Conservation (phyloP, 2,888 invertebrate species). For the Epirrhoe tristata region DNA sequence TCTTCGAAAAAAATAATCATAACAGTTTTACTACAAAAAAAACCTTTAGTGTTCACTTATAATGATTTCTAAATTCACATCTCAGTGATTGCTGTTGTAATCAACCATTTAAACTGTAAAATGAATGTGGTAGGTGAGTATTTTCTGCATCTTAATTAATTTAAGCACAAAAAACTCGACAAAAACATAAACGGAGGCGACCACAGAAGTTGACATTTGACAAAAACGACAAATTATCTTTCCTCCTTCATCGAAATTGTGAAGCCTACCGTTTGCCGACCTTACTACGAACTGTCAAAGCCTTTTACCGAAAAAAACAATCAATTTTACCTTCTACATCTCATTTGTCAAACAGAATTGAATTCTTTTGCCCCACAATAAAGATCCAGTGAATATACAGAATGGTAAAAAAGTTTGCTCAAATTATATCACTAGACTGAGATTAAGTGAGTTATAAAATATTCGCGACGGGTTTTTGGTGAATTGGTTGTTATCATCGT, state of each 20-base stretch:
- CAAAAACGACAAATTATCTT: slow-evolving; percentile 78
- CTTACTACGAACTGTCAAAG: slow-evolving; percentile 83
- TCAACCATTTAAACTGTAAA: background rate
- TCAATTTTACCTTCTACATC: slow-evolving; percentile 34
- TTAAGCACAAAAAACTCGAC: slow-evolving; percentile 47
- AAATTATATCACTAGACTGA: slow-evolving; percentile 74
- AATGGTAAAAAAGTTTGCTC: slow-evolving; percentile 36
- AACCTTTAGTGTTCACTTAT: too few species aligned
- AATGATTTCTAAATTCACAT: too few species aligned
- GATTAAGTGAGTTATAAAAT: slow-evolving; percentile 80
- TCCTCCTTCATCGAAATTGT: slow-evolving; percentile 74
- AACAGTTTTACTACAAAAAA: too few species aligned
- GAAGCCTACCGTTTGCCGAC: slow-evolving; percentile 80
- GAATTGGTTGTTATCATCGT: slow-evolving; percentile 48
- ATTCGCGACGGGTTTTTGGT: slow-evolving; percentile 58
- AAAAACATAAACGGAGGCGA: slow-evolving; percentile 63
- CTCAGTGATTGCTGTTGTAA: too few species aligned
- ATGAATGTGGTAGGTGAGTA: slow-evolving; percentile 33
- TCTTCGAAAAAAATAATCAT: too few species aligned
- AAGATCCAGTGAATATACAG: background rate
- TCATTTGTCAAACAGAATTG: slow-evolving; percentile 32
- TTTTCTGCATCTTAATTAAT: slow-evolving; percentile 17
- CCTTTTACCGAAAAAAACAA: slow-evolving; percentile 65
- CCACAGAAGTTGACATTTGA: slow-evolving; percentile 84
- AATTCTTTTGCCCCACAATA: slow-evolving; percentile 40